Evolutionary conservation across 2,113 vertebrate genomes (phyloP).

Genomic region (Brachyhypopomus gauderio): DNA sequence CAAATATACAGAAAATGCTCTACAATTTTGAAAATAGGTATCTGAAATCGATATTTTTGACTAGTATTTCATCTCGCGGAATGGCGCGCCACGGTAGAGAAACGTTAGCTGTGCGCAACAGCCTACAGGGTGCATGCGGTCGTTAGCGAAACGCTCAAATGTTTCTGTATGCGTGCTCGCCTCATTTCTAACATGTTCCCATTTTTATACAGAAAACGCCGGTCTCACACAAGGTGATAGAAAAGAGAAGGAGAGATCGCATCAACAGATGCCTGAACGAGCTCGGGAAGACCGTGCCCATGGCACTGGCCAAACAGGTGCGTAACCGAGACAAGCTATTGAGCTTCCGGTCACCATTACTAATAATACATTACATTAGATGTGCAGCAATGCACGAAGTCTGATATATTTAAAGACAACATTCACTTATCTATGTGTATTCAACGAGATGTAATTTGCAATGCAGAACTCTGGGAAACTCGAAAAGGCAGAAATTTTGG

Average conservation of each 20-base stretch:
- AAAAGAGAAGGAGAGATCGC: slow-evolving; percentile 91
- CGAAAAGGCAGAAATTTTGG: slow-evolving; percentile 97
- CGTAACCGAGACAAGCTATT: background rate
- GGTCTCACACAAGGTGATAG: slow-evolving; percentile 97
- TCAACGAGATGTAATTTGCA: background rate
- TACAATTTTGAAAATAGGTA: too few relatives aligned
- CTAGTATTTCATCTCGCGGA: too few relatives aligned
- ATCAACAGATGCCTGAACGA: slow-evolving; percentile 96
- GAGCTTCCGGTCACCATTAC: too few relatives aligned
- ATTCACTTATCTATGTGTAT: slow-evolving; percentile 3
- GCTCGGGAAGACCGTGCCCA: slow-evolving; percentile 93
- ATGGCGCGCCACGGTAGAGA: too few relatives aligned
- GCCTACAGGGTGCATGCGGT: too few relatives aligned
- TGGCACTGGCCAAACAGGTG: slow-evolving; percentile 98
- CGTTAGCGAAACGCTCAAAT: too few relatives aligned
- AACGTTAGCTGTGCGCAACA: too few relatives aligned
- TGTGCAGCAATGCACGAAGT: too few relatives aligned
- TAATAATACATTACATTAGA: too few relatives aligned
- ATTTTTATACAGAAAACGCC: slow-evolving; percentile 83
- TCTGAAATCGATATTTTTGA: too few relatives aligned
- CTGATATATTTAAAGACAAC: background rate
- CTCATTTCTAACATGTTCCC: background rate
- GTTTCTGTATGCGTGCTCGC: too few relatives aligned
- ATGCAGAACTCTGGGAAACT: slow-evolving; percentile 92
- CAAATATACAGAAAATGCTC: too few relatives aligned